Base-by-base conservation (phyloP, 2,113 vertebrate genomes). In the Myotis lucifugus region DNA sequence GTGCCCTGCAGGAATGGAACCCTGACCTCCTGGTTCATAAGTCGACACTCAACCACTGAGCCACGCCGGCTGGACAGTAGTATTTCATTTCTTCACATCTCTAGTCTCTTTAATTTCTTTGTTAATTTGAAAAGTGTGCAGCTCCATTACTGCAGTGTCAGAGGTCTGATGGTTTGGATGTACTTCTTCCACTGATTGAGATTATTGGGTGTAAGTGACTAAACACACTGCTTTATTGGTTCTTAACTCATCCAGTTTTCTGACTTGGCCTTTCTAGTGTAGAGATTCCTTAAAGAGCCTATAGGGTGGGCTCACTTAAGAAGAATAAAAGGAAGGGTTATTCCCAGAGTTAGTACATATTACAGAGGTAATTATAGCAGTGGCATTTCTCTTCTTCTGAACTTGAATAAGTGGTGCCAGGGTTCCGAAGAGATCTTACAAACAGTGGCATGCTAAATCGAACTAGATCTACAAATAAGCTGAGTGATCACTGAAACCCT, bases 341-440 rank as follows among this genome's bases (percentile, higher is more conserved):
- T 85, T 86, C 50, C n/a, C 8, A 1, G 66, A 85, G 56, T 64
- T 42, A 50, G 17, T 37, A 0, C 23, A 0, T 76, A 25, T 92
- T 48, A n/a, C 79, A 64, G 37, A 67, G 17, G 15, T 83, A 54
- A 87, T 37, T 27, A 5, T 42, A 52, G 72, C 79, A 61, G 56
- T 1, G 0, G 34, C 32, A 18, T 6, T 91, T 90, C 25, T 66
- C 23, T 52, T 90, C 74, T 84, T 23, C 90, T 94, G 67, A 90
- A 32, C 21, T 54, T 37, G 84, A 88, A 10, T 37, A 2, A 76
- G 85, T 90, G 25, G 29, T 67, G n/a, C 78, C 40, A n/a, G 61
- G 79, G 48, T 96, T 89, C 66, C 81, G 81, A 92, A 89, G 77
- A 82, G 50, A 46, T 70, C 73, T 94, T 93, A 54, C 56, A 69